Evolutionary conservation across 2,113 vertebrate genomes (phyloP), one percentile per base, ranked within the genome.

Genomic region (Oncorhynchus tshawytscha): DNA sequence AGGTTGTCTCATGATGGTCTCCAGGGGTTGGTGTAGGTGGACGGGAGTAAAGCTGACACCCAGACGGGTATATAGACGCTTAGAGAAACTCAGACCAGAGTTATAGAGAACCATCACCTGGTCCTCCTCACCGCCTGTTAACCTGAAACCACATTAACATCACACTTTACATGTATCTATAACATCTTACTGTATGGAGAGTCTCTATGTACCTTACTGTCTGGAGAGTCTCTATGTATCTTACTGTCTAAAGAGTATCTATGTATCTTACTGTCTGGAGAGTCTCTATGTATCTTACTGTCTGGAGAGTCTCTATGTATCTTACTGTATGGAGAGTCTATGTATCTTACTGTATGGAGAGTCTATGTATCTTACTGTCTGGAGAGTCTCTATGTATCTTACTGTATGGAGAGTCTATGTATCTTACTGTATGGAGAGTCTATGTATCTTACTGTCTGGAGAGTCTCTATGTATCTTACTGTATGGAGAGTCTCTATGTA

Each of bases 51-150:
- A 73, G 25, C 89, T 0, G 2, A 92, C 13, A 67, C 92, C 92
- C 80, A 97, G 87, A 45, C 91, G 88, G 9, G 84, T 77, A 13
- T 96, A 97, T 15, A 94, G 82, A 70, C 94, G 92, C 54, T 75
- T 85, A 16, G 75, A 88, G 88, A 96, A 96, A 72, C 82, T 75
- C 78, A 96, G 72, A 3, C 72, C 75, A 0, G 95, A 95, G 81
- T 94, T 93, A 85, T 95, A 95, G 2, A 95, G 88, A 76, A 92
- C 87, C 45, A 88, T 91, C 82, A 91, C 76, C 8, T 77, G 86
- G 22, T 90, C 81, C 2, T 64, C 83, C 27, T 87, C 81, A 11
- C 12, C 67, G n/a, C 54, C 73, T 25, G 74, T 24, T 16, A 84
- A 8, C 72, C 95, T 96, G 88, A 45, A 88, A 92, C 39, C 2